These are phyloP conservation scores for Scaptomyza graminum DNA, from an alignment of 1,140 invertebrate genomes.

Conservation along the genomic window DNA sequence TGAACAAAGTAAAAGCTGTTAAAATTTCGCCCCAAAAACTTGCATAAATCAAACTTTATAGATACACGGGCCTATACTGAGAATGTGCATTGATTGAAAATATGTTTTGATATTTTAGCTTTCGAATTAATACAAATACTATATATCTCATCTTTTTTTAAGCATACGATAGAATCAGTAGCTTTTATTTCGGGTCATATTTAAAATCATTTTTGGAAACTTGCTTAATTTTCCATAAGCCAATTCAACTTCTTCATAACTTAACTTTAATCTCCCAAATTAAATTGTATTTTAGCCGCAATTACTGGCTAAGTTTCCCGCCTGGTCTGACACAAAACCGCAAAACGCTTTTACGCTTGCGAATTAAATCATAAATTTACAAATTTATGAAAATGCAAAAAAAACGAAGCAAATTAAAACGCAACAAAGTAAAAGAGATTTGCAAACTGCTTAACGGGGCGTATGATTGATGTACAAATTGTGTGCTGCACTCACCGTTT, in stretches of 20 bases:
- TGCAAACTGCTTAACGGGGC: constrained; percentile 24
- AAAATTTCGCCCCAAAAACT: background rate
- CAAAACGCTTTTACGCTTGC: background rate
- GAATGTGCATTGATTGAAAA: no score
- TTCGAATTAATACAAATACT: no score
- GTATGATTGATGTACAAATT: constrained; percentile 48
- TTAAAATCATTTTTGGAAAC: no score
- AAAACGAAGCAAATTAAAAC: background rate
- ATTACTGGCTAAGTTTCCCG: background rate
- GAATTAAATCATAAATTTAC: constrained; percentile 13
- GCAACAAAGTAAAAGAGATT: background rate
- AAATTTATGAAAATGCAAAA: background rate
- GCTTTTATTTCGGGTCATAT: no score
- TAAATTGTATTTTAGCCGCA: background rate
- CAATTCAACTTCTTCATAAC: no score
- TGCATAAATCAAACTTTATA: no score
- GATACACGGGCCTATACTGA: no score
- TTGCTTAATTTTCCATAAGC: no score
- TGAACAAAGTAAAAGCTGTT: background rate
- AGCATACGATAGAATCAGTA: no score
- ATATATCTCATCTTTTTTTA: no score
- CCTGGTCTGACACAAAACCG: background rate
- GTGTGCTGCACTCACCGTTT: constrained; percentile 59
- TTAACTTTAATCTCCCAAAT: background rate
- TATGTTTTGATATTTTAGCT: no score